Evolutionary conservation across 1,140 invertebrate species (phyloP), one percentile per base, ranked within the genome.

Genomic region (Matsumurasca onukii): DNA sequence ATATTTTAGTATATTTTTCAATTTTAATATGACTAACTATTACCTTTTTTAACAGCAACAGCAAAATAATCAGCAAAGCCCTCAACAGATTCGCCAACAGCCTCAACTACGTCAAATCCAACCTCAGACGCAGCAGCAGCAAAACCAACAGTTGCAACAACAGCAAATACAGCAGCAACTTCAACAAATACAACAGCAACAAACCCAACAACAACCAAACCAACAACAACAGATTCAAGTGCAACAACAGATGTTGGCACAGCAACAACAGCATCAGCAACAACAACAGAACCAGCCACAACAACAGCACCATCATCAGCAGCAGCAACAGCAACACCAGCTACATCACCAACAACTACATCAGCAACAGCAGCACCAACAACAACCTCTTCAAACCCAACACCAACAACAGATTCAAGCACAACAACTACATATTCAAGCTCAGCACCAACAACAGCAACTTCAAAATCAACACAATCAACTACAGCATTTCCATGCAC

Each of bases 381-480:
- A 51, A n/a, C 49, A 51, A 22, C 5, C 3, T 3, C 49, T 20
- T 5, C 49, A 51, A 20, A 17, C n/a, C 17, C 3, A 9, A 3
- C 49, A 80, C 12, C 81, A 81, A 49, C 80, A 81, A 66, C 80
- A 80, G 66, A 79, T 80, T 22, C 80, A 80, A 49, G 79, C 80
- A 51, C 27, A 31, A 51, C 49, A 51, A 51, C 3, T 12, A 79
- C 79, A 55, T 73, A 79, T 3, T 76, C 77, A 27, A 71, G 76
- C 0, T 68, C 76, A 5, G 73, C 66, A 75, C 17, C 74, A 76
- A 51, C 77, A 79, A 31, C 76, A 79, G 31, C 69, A 76, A 29
- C 73, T 73, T 66, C 68, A 69, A 61, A 73, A 78, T 48, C 73
- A 61, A 24, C 57, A 27, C 9, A 15, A 27, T 31, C 73, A 76